Evolutionary conservation across 92 coral and sea anemone genomes (phyloP).

Genomic region (Diadumene lineata): DNA sequence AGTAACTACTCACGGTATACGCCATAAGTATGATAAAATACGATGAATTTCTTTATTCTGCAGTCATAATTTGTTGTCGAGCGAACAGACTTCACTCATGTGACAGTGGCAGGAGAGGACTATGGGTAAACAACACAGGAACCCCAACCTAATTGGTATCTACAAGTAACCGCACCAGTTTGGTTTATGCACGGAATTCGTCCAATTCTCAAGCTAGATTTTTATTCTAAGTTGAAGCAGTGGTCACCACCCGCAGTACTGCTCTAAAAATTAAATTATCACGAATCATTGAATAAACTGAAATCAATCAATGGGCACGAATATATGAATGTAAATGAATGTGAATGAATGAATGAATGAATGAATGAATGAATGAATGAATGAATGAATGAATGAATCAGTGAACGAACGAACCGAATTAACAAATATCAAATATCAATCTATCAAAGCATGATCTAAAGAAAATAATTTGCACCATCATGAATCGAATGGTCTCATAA

Average conservation of each 20-base stretch:
- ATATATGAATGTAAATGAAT: neutral
- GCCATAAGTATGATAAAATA: constrained; percentile 60
- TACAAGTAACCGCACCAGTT: too few relatives aligned
- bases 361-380: neutral
- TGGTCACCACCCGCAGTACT: too few relatives aligned
- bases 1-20: constrained; percentile 65
- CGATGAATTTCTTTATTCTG: constrained; percentile 3
- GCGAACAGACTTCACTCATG: constrained; percentile 49
- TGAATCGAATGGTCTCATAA: too few relatives aligned
- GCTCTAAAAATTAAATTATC: too few relatives aligned
- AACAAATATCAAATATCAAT: too few relatives aligned
- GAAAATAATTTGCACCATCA: too few relatives aligned
- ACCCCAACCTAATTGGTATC: constrained; percentile 4
- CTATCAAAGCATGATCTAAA: too few relatives aligned
- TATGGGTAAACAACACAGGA: neutral
- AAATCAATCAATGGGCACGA: neutral
- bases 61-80: constrained; percentile 7
- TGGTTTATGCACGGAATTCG: too few relatives aligned
- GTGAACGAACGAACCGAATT: neutral
- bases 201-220: too few relatives aligned
- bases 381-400: neutral
- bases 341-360: neutral
- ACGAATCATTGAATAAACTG: too few relatives aligned
- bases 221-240: too few relatives aligned
- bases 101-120: constrained; percentile 42